phyloP scores from a whole-genome alignment of 2,888 invertebrate genomes.

The Adineta ricciae region DNA sequence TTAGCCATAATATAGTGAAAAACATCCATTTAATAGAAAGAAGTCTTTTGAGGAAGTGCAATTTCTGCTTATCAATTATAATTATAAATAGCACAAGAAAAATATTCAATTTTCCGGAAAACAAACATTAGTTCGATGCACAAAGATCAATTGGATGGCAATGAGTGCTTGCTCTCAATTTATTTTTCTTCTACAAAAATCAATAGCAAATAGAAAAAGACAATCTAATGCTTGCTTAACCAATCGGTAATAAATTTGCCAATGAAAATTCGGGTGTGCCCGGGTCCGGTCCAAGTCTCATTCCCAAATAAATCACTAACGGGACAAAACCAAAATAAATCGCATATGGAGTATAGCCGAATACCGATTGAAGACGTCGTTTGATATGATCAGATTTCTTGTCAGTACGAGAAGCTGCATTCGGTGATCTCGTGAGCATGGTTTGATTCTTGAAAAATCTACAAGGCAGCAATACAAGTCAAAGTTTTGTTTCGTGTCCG shows the following conservation, averaged over 20 bases:
- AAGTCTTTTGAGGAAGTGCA: too few species aligned
- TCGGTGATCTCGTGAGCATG: background rate
- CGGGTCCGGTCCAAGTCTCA: slow-evolving; percentile 17
- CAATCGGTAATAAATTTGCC: background rate
- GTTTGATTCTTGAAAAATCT: background rate
- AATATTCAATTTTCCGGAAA: too few species aligned
- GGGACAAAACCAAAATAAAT: slow-evolving; percentile 23
- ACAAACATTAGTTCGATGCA: background rate
- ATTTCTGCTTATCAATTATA: too few species aligned
- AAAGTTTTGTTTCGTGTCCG: background rate
- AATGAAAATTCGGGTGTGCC: background rate
- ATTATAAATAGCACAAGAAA: too few species aligned
- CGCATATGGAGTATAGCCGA: background rate
- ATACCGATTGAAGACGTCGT: slow-evolving; percentile 12
- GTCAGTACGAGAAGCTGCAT: background rate
- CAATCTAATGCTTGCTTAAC: background rate
- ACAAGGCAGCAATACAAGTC: background rate
- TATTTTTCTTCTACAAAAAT: background rate
- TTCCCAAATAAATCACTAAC: slow-evolving; percentile 16
- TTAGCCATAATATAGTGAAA: too few species aligned
- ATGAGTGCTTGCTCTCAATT: background rate
- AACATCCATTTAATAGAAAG: too few species aligned
- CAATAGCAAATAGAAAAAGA: background rate
- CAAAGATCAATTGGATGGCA: background rate
- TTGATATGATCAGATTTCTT: background rate